Conservation (phyloP, 2,888 invertebrate species). For the Nomada ferruginata region DNA sequence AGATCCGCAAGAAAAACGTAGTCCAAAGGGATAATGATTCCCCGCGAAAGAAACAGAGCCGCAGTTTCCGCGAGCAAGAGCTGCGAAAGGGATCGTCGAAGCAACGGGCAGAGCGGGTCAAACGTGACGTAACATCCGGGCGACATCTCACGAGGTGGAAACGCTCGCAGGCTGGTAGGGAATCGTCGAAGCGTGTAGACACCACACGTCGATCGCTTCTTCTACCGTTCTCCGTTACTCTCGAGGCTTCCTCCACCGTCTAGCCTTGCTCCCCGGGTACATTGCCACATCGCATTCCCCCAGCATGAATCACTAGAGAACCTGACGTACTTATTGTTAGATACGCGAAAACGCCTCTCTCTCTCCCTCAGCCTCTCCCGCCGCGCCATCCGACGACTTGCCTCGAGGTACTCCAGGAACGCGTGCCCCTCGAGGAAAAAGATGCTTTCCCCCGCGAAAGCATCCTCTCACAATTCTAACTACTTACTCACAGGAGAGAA, state of each 20-base stretch:
- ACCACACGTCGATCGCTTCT: constrained; percentile 69
- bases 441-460: constrained; percentile 44
- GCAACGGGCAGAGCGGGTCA: constrained; percentile 46
- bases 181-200: constrained; percentile 76
- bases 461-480: constrained; percentile 32
- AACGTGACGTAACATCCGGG: constrained; percentile 82
- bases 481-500: constrained; percentile 10
- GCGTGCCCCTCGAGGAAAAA: constrained; percentile 22
- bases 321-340: constrained; percentile 66
- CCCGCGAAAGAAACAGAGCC: no score
- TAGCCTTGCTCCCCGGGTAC: constrained; percentile 38
- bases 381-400: constrained; percentile 15
- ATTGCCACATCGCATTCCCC: constrained; percentile 80
- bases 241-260: constrained; percentile 39
- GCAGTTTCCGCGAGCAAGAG: constrained; percentile 25
- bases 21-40: neutral
- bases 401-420: neutral
- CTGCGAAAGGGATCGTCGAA: constrained; percentile 15
- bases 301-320: constrained; percentile 77
- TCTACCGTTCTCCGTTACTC: constrained; percentile 30
- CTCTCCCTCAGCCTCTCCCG: constrained; percentile 16
- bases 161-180: constrained; percentile 53
- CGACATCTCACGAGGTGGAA: constrained; percentile 70
- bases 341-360: constrained; percentile 67
- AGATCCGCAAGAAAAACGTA: neutral